Base-by-base conservation (phyloP, 92 coral and sea anemone species). In the Pocillopora grandis region DNA sequence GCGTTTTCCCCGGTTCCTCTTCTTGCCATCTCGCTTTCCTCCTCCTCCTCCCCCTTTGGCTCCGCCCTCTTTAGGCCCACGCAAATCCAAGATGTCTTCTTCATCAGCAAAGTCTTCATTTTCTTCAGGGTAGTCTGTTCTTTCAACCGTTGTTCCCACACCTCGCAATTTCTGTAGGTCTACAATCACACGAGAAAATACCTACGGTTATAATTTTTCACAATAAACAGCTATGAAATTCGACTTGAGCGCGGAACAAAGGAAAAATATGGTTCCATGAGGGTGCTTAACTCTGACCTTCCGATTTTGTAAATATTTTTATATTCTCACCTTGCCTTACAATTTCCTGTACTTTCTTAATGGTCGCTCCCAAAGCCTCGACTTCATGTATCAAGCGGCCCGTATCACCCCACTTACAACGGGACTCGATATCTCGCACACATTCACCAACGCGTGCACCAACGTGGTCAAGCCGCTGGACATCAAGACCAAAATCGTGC, bases 401-500 rank as follows among this genome's bases (percentile, higher is more conserved):
- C 0, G 82, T 71, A 65, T 83, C 82, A 21, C 72, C 42, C 92
- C 92, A 90, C 62, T 63, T 66, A 27, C 92, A 88, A 19, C 72
- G 71, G 10, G 83, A 70, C 78, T 90, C 92, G 62, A 90, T 80
- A 18, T 87, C 90, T 37, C 85, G 90, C 19, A 83, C 83, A 63
- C 83, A 68, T 0, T 67, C 78, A 72, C 85, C 75, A 12, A 90
- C 75, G 63, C 87, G 86, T 62, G 87, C 87, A 61, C 90, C 76
- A 9, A 68, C 88, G 68, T 82, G 75, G 31, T 78, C 90, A 72
- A 90, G 71, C 64, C 92, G 90, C 78, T 90, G 92, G 17, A 81
- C 33, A 77, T 90, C 92, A 16, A 90, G 81, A 58, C 92, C 92
- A 37, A 90, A 87, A 12, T 90, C 86, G 61, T 87, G 90, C 52